Evolutionary conservation across 2,113 vertebrate genomes (phyloP), one percentile per base, ranked within the genome.

Genomic region (Lagenorhynchus albirostris): DNA sequence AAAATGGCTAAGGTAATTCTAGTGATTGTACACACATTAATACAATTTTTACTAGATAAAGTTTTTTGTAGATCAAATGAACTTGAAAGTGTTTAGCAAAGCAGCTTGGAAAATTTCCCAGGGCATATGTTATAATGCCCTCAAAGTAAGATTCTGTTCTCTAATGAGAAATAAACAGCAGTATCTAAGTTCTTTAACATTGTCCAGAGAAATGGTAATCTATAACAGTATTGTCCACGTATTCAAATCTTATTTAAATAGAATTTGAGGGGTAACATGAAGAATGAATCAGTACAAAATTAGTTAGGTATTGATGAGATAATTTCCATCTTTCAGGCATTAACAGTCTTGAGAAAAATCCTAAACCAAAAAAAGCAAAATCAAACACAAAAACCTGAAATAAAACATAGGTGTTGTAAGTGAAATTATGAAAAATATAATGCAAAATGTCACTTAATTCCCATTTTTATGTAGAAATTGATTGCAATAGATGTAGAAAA

Each of bases 351-450:
- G 17, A 93, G 13, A 38, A 87, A 97, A 89, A 76, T 10, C 1
- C 2, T 74, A 25, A 74, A 62, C 23, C 2, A 80, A 85, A 67
- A 89, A 47, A 80, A 58, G 53, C 38, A 29, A 60, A 41, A 38
- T 33, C 12, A 55, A 91, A 68, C 38, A 38, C 29, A 95, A 41
- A 62, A 53, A 53, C 9, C 11, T 68, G 41, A 47, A 58, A 41
- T 41, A 73, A 82, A 86, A 67, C 2, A 68, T 7, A 80, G 33
- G 15, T 36, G 1, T 33, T 53, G 4, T 67, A 36, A 82, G 47
- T 68, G 6, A 96, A 93, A 86, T 96, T 89, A 31, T 53, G n/a
- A 91, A 96, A 71, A 60, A 80, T 85, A 60, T 44, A 81, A 68
- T 41, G 20, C 13, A 83, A 91, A 74, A 58, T 93, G 1, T 71